Conservation (phyloP, 2,888 invertebrate species). For the Diploptera punctata region DNA sequence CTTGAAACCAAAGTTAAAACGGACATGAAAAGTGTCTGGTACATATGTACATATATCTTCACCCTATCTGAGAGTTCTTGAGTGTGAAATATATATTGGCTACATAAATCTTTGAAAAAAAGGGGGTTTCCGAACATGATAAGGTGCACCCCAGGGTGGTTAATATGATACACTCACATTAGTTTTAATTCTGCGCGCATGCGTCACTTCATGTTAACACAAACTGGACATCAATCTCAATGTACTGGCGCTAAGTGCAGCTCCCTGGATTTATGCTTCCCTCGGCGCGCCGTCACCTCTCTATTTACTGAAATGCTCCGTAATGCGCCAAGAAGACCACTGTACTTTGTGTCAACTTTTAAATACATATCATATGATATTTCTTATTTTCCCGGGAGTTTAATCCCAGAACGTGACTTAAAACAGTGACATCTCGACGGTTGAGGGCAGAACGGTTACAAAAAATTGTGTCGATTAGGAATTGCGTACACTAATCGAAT, state of each 20-base stretch:
- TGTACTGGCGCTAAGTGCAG: not conserved
- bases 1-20: not conserved
- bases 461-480: too few relatives aligned
- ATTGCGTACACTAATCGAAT: too few relatives aligned
- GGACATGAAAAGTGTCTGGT: not conserved
- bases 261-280: not conserved
- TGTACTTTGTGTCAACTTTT: not conserved
- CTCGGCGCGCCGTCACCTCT: too few relatives aligned
- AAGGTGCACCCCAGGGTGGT: not conserved
- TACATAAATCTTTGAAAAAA: slow-evolving; percentile 13
- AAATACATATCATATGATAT: not conserved
- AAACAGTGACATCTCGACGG: too few relatives aligned
- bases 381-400: not conserved
- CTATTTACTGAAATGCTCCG: too few relatives aligned
- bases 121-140: not conserved
- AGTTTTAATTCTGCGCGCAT: slow-evolving; percentile 15
- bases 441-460: too few relatives aligned
- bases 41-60: not conserved
- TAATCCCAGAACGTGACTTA: not conserved
- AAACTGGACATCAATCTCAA: not conserved
- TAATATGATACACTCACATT: slow-evolving; percentile 2
- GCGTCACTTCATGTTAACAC: not conserved
- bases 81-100: slow-evolving; percentile 15
- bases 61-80: not conserved
- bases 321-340: too few relatives aligned